These are phyloP conservation scores for Holacanthella duospinosa DNA, from an alignment of 2,888 invertebrate species.

Conservation along the genomic window DNA sequence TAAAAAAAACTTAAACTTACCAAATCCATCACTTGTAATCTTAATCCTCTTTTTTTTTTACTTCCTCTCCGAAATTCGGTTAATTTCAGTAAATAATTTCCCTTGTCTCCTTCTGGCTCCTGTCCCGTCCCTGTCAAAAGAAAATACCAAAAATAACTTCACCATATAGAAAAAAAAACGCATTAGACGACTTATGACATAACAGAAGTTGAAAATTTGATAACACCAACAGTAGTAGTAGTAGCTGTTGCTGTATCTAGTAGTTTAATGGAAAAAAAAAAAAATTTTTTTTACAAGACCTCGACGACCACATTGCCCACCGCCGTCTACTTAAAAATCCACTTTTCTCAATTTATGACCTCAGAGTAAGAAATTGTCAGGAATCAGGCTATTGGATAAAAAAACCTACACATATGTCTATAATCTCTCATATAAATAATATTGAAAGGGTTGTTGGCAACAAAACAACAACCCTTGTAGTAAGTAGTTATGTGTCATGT, in stretches of 20 bases:
- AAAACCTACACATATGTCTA: no score
- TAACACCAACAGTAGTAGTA: background rate
- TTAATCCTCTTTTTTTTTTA: background rate
- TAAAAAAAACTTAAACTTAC: background rate
- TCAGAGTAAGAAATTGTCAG: background rate
- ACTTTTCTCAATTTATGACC: background rate
- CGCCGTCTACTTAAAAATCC: slow-evolving; percentile 3
- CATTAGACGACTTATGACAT: background rate
- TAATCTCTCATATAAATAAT: background rate
- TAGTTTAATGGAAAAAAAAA: background rate
- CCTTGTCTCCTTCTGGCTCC: background rate
- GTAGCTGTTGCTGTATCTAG: background rate
- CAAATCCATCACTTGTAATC: background rate
- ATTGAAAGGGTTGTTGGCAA: background rate
- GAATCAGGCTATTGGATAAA: background rate
- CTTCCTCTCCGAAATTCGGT: no score
- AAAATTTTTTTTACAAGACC: background rate
- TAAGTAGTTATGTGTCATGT: no score
- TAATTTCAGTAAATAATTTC: no score
- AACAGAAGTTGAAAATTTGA: background rate
- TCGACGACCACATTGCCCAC: background rate
- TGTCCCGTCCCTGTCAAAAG: background rate
- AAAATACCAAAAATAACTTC: background rate
- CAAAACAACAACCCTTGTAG: background rate
- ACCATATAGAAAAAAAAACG: background rate